A percentile compares a stretch with the other conserved stretches of the same genome.
Evolutionary conservation across 92 coral and sea anemone genomes (phyloP).

Genomic region (Epizoanthus fatuus): DNA sequence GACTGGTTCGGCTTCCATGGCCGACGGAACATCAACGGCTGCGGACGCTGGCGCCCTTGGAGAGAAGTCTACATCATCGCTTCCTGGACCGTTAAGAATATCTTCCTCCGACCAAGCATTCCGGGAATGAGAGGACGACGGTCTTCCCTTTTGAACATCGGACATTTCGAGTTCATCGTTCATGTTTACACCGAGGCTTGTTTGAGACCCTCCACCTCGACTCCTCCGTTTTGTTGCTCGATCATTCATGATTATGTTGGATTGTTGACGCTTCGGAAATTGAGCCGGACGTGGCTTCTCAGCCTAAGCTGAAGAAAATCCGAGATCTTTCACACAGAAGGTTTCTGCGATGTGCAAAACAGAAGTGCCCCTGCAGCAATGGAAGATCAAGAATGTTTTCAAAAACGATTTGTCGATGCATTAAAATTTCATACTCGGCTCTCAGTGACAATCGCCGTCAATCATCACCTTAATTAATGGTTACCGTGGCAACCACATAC

Average conservation of each 20-base stretch:
- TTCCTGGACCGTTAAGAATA: constrained; percentile 78
- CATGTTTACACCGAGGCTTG: constrained; percentile 89
- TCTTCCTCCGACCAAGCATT: constrained; percentile 98
- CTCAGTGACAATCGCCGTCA: constrained; percentile 39
- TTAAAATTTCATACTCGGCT: constrained; percentile 35
- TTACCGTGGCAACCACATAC: constrained; percentile 43
- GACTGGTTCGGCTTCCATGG: constrained; percentile 98
- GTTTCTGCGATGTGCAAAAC: background rate
- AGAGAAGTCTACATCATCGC: constrained; percentile 93
- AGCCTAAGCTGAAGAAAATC: constrained; percentile 11
- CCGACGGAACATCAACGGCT: constrained; percentile 96
- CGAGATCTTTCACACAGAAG: background rate
- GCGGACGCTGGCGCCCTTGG: constrained; percentile 95
- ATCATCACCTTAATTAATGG: constrained; percentile 36
- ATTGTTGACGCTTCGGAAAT: background rate
- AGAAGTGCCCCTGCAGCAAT: constrained; percentile 6
- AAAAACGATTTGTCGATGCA: constrained; percentile 18
- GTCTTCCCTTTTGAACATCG: constrained; percentile 77
- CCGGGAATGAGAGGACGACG: constrained; percentile 89
- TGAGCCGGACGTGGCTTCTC: background rate
- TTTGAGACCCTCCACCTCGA: constrained; percentile 91
- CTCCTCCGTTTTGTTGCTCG: constrained; percentile 79
- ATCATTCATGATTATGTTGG: constrained; percentile 54
- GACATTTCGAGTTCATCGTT: constrained; percentile 95
- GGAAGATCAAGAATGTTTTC: constrained; percentile 42